These are phyloP conservation scores for Brachyptera risi DNA, from an alignment of 2,888 invertebrate genomes.

Conservation along the genomic window DNA sequence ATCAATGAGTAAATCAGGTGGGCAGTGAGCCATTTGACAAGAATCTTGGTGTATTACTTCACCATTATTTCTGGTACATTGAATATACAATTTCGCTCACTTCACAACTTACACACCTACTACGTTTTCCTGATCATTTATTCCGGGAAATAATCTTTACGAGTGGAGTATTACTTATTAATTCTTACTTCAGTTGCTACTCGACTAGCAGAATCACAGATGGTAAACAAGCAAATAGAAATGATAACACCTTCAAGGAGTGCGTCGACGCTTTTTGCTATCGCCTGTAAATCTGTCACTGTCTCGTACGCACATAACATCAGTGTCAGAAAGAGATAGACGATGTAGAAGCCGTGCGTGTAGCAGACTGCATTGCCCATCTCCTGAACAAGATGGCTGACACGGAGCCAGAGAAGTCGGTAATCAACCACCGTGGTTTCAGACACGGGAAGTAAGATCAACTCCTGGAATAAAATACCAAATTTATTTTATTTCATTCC, in stretches of 20 bases:
- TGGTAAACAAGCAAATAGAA: conserved; percentile 65
- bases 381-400: conserved; percentile 63
- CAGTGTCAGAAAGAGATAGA: conserved; percentile 67
- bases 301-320: conserved; percentile 71
- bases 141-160: too few species aligned
- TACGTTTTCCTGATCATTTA: too few species aligned
- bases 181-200: conserved; percentile 64
- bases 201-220: conserved; percentile 70
- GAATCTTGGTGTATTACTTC: too few species aligned
- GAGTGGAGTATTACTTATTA: too few species aligned
- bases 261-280: conserved; percentile 64
- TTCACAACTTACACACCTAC: too few species aligned
- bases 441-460: conserved; percentile 44
- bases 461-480: not conserved
- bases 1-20: too few species aligned
- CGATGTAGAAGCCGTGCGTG: conserved; percentile 61
- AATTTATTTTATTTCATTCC: too few species aligned
- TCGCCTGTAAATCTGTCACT: conserved; percentile 67
- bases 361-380: conserved; percentile 65
- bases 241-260: conserved; percentile 63
- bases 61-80: too few species aligned
- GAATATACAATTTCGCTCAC: too few species aligned
- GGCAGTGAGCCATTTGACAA: too few species aligned
- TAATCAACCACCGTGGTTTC: conserved; percentile 66
- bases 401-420: conserved; percentile 64